phyloP scores from a whole-genome alignment of 2,113 vertebrate species.

The Spea bombifrons region DNA sequence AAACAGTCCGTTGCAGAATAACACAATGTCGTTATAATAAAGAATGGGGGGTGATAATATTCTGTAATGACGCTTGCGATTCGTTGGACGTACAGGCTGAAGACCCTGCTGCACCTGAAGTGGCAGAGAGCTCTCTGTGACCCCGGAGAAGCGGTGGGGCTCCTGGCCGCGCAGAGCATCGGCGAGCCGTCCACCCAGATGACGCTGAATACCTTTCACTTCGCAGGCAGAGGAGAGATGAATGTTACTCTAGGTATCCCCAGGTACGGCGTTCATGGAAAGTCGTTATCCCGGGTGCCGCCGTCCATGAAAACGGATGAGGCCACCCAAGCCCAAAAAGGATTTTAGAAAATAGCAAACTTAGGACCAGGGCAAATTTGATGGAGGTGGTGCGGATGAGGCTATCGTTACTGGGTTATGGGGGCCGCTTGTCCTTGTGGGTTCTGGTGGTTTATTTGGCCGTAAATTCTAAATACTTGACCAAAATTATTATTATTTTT shows the following conservation, averaged over 20 bases:
- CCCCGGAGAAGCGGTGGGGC: slow-evolving; percentile 91
- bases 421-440: too few relatives aligned
- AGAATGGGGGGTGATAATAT: not conserved
- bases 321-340: too few relatives aligned
- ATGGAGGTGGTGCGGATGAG: too few relatives aligned
- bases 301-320: too few relatives aligned
- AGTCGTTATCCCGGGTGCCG: not conserved
- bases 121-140: slow-evolving; percentile 93
- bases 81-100: slow-evolving; percentile 65
- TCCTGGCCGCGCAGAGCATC: slow-evolving; percentile 94
- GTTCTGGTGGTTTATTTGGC: too few relatives aligned
- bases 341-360: too few relatives aligned
- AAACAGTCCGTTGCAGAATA: too few relatives aligned
- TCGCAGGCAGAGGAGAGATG: slow-evolving; percentile 98
- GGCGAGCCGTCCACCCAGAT: slow-evolving; percentile 98
- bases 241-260: slow-evolving; percentile 96
- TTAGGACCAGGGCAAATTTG: too few relatives aligned
- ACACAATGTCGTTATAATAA: not conserved
- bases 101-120: slow-evolving; percentile 81
- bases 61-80: too few relatives aligned
- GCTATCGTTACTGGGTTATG: too few relatives aligned
- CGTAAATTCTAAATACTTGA: not conserved
- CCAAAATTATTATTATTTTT: not conserved
- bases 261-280: slow-evolving; percentile 67
- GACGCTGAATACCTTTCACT: slow-evolving; percentile 99